Conservation (phyloP, 64 coral and sea anemone species). For the Catalaphyllia jardinei region DNA sequence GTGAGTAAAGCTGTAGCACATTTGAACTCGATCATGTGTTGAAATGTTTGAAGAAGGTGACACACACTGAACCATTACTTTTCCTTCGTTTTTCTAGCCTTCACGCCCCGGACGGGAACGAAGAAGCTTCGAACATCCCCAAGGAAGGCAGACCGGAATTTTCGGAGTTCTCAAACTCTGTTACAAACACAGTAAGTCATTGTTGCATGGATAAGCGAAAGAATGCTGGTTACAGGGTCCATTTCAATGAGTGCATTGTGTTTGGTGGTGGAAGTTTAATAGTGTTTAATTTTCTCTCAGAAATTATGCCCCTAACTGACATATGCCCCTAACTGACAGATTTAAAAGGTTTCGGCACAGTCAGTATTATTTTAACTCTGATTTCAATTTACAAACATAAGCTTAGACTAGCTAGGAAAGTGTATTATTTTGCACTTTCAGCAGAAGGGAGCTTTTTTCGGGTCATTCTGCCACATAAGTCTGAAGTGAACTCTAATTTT, state of each 20-base stretch:
- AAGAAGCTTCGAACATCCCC: not conserved
- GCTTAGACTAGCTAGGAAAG: not conserved
- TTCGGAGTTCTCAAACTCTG: not conserved
- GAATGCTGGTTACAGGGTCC: not conserved
- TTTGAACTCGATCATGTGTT: not conserved
- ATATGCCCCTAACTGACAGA: not conserved
- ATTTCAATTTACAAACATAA: not conserved
- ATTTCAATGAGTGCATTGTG: not conserved
- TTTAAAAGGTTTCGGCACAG: not conserved
- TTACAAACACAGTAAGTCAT: slow-evolving; percentile 1
- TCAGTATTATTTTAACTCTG: not conserved
- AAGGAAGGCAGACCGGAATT: not conserved
- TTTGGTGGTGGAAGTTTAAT: not conserved
- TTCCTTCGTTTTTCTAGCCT: not conserved
- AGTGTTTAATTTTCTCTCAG: not conserved
- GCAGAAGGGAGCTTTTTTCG: not conserved
- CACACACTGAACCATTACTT: not conserved
- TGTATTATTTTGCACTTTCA: not conserved
- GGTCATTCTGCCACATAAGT: not conserved
- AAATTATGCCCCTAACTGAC: not conserved
- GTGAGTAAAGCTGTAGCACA: not conserved
- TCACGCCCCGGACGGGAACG: slow-evolving; percentile 7
- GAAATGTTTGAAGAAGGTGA: not conserved
- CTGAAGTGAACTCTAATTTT: too few species aligned
- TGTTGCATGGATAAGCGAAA: not conserved